Base-by-base conservation (phyloP, 2,797 vertebrate species). In the Darevskia mixta region DNA sequence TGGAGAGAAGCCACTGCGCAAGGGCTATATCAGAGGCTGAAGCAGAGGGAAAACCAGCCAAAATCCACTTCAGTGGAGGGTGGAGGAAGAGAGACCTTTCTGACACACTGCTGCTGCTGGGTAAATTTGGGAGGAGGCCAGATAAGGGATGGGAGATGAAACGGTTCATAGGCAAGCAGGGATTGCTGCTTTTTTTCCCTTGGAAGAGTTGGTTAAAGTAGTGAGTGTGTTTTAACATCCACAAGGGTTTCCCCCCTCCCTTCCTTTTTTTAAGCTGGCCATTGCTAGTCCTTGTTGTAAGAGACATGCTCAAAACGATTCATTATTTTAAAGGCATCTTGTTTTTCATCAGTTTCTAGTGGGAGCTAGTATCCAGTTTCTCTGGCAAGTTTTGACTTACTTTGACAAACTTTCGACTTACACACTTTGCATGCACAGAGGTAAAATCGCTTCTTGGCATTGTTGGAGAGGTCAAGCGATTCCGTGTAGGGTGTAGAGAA, bases 311-410 rank as follows among this genome's bases (percentile, higher is more conserved):
- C 25, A 43, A 76, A 87, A 2, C 84, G 55, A 73, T 8, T 87
- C 87, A 79, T 86, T 76, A 77, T 0, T 2, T 87, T 58, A 4
- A 32, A 86, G 79, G 69, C 11, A 73, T 73, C 32, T 61, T 73
- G 72, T 43, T 67, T 35, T 77, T 49, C 41, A 49, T 80, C 67
- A 83, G 69, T 20, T 23, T 45, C 88, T 86, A 77, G 82, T 49
- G 5, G 13, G 81, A 4, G 1, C n/a, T 79, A 5, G 10, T 87
- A 32, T 75, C 75, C 32, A 55, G 13, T 10, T 11, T 3, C 20
- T 85, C 55, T 0, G 0, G 58, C 82, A 81, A 82, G 58, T 18
- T 35, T 35, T 35, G 2, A 35, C 35, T 35, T 35, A 35, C 35
- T 35, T 35, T 35, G 35, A 89, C 45, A 45, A 87, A 87, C 64